phyloP scores from a whole-genome alignment of 2,113 vertebrate genomes.

The Xiphorhynchus elegans region DNA sequence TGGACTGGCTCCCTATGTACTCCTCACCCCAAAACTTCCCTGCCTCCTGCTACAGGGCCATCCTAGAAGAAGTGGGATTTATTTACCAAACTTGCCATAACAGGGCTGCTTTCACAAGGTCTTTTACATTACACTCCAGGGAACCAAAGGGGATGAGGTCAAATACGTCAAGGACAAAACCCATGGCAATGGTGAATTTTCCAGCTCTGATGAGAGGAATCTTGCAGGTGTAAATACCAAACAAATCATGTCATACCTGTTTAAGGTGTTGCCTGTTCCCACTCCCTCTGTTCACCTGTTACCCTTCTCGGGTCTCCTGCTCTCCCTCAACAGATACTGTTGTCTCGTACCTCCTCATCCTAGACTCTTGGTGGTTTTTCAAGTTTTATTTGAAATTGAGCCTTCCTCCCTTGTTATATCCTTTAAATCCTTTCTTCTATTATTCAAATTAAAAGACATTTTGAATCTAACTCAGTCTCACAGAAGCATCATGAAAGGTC shows the following conservation, averaged over 20 bases:
- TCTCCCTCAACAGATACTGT: neutral
- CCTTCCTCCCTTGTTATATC: neutral
- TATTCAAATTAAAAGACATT: neutral
- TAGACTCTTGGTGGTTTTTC: neutral
- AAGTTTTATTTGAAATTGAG: neutral
- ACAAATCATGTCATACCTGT: neutral
- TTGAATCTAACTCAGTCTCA: neutral
- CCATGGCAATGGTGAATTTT: neutral
- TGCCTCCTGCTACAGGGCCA: neutral
- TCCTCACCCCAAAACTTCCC: neutral
- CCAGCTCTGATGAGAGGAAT: neutral
- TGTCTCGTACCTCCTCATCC: neutral
- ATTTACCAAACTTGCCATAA: neutral
- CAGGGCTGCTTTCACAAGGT: neutral
- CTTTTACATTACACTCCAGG: neutral
- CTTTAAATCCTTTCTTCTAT: neutral
- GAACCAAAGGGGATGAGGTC: neutral
- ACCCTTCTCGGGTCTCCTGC: neutral
- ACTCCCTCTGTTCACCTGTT: neutral
- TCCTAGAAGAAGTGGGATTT: neutral
- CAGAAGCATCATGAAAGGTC: neutral
- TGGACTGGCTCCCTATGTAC: neutral
- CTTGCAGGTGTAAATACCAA: neutral
- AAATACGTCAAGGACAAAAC: constrained; percentile 2
- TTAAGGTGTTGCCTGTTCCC: neutral